Evolutionary conservation across 1,140 invertebrate species (phyloP).

Genomic region (Parapsyche elsis): DNA sequence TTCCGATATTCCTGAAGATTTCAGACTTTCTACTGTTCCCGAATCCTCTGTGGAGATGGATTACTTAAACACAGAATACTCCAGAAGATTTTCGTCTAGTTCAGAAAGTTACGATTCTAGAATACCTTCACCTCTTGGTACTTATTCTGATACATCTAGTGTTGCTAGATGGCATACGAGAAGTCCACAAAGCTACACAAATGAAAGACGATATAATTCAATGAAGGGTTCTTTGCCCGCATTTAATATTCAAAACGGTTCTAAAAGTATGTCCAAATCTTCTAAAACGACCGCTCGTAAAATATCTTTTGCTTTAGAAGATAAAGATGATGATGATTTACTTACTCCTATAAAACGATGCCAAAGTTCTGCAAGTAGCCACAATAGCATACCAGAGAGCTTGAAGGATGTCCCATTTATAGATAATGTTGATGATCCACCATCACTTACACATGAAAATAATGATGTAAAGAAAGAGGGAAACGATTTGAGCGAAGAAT

Average conservation of each 20-base stretch:
- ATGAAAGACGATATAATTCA: constrained; percentile 9
- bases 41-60: constrained; percentile 14
- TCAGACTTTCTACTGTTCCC: constrained; percentile 11
- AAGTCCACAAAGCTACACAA: constrained; percentile 19
- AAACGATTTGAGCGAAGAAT: background rate
- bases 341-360: background rate
- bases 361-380: constrained; percentile 41
- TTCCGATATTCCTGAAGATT: constrained; percentile 45
- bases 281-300: constrained; percentile 19
- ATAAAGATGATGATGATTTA: background rate
- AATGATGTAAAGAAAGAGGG: background rate
- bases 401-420: constrained; percentile 54
- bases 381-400: constrained; percentile 50
- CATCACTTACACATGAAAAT: background rate
- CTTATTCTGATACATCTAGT: constrained; percentile 34
- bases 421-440: constrained; percentile 41
- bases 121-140: constrained; percentile 44
- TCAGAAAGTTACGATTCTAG: constrained; percentile 48
- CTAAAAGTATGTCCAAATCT: background rate
- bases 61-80: constrained; percentile 36
- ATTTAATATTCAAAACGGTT: background rate
- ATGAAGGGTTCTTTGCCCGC: background rate
- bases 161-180: constrained; percentile 21
- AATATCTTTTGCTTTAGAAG: constrained; percentile 49
- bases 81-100: constrained; percentile 48